phyloP scores from a whole-genome alignment of 1,140 invertebrate genomes.

The Thaumatotibia leucotreta region DNA sequence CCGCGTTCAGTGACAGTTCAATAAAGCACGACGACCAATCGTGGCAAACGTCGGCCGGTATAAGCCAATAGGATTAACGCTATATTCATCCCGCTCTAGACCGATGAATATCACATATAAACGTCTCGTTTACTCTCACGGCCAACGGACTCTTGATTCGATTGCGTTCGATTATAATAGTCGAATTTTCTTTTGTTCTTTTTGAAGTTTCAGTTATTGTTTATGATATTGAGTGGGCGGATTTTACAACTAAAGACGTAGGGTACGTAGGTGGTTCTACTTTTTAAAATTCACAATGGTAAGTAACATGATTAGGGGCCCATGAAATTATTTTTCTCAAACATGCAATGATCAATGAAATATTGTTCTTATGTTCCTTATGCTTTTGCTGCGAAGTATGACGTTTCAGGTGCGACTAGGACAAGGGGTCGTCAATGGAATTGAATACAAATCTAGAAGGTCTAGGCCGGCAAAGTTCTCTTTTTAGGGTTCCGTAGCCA shows the following conservation, averaged over 20 bases:
- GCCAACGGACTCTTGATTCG: conserved; percentile 68
- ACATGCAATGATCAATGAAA: too few species aligned
- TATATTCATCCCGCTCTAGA: conserved; percentile 39
- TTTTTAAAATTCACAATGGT: too few species aligned
- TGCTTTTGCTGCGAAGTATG: too few species aligned
- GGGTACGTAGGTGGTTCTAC: neutral
- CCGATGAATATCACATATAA: conserved; percentile 17
- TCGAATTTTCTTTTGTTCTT: conserved; percentile 68
- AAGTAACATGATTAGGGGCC: too few species aligned
- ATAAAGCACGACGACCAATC: conserved; percentile 73
- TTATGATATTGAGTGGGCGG: neutral
- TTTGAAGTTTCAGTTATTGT: neutral
- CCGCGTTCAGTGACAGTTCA: conserved; percentile 74
- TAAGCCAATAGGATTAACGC: conserved; percentile 76
- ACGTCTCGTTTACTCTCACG: conserved; percentile 44
- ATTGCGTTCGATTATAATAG: conserved; percentile 72
- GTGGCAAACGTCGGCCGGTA: conserved; percentile 72
- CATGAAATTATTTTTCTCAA: too few species aligned
- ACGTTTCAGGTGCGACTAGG: too few species aligned
- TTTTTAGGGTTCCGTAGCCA: too few species aligned
- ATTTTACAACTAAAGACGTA: neutral
- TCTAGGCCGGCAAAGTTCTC: too few species aligned
- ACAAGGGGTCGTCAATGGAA: too few species aligned
- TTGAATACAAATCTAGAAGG: too few species aligned
- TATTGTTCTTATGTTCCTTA: too few species aligned